Percentiles rank a stretch among this genome's conserved stretches.
These are phyloP conservation scores for Melanostoma mellinum DNA, from an alignment of 2,888 invertebrate species.

Conservation along the genomic window DNA sequence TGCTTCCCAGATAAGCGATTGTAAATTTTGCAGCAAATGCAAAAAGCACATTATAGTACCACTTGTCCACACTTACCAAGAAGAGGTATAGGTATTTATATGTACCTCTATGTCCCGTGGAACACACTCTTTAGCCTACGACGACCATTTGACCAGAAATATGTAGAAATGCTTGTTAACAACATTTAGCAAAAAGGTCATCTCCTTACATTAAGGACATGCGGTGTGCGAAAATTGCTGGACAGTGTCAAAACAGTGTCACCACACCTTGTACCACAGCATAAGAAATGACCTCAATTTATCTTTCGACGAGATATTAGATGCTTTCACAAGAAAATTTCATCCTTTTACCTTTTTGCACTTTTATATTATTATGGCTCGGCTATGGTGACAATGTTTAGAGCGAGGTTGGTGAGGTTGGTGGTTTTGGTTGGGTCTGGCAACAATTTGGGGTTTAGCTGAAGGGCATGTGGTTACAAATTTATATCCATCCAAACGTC, in stretches of 20 bases:
- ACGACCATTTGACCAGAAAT: slow-evolving; percentile 57
- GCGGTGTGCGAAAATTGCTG: slow-evolving; percentile 75
- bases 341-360: slow-evolving; percentile 66
- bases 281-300: slow-evolving; percentile 81
- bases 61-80: slow-evolving; percentile 15
- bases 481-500: slow-evolving; percentile 66
- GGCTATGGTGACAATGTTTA: slow-evolving; percentile 19
- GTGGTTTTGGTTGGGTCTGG: slow-evolving; percentile 8
- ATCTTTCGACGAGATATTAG: slow-evolving; percentile 77
- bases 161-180: slow-evolving; percentile 69
- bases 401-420: slow-evolving; percentile 9
- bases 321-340: slow-evolving; percentile 68
- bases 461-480: slow-evolving; percentile 52
- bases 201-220: slow-evolving; percentile 79
- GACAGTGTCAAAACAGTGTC: slow-evolving; percentile 77
- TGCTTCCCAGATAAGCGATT: slow-evolving; percentile 70
- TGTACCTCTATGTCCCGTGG: slow-evolving; percentile 17
- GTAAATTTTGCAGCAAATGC: slow-evolving; percentile 81
- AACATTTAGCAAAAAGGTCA: slow-evolving; percentile 67
- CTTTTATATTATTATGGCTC: slow-evolving; percentile 44
- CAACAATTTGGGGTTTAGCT: slow-evolving; percentile 41
- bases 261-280: slow-evolving; percentile 75
- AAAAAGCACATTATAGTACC: slow-evolving; percentile 74
- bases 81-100: slow-evolving; percentile 15
- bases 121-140: slow-evolving; percentile 17